A percentile compares a stretch with the other conserved stretches of the same genome.
phyloP scores from a whole-genome alignment of 2,113 vertebrate genomes.

The Marmota monax region DNA sequence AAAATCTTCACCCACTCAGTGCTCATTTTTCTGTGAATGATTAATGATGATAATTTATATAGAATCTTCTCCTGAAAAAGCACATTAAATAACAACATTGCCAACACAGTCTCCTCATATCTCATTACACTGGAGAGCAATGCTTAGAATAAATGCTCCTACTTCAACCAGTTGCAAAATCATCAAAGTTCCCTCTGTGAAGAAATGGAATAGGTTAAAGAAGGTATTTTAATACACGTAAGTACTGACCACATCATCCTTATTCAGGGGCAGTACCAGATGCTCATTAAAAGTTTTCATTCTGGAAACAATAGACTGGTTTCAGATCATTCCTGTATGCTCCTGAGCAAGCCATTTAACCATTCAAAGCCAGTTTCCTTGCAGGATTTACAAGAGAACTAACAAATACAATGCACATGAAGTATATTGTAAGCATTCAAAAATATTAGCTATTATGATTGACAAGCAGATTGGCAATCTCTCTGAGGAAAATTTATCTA shows the following conservation, averaged over 20 bases:
- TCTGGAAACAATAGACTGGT: background rate
- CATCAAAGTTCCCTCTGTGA: background rate
- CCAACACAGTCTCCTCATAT: background rate
- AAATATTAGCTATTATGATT: background rate
- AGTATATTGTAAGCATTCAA: background rate
- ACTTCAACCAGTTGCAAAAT: conserved; percentile 22
- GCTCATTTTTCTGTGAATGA: conserved; percentile 75
- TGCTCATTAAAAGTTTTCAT: background rate
- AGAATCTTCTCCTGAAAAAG: conserved; percentile 72
- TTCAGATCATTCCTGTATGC: background rate
- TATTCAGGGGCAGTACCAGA: background rate
- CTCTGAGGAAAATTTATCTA: background rate
- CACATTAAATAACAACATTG: conserved; percentile 70
- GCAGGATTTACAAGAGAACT: background rate
- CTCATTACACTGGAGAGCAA: conserved; percentile 36
- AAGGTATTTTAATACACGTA: background rate
- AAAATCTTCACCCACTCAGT: conserved; percentile 68
- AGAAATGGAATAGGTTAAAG: background rate
- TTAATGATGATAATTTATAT: conserved; percentile 79
- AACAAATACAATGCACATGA: background rate
- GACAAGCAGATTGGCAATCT: background rate
- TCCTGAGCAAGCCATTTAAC: background rate
- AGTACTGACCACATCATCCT: background rate
- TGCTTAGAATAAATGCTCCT: background rate
- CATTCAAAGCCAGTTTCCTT: background rate